Conservation (phyloP, 2,113 vertebrate species). For the Chamaetylas fuelleborni region DNA sequence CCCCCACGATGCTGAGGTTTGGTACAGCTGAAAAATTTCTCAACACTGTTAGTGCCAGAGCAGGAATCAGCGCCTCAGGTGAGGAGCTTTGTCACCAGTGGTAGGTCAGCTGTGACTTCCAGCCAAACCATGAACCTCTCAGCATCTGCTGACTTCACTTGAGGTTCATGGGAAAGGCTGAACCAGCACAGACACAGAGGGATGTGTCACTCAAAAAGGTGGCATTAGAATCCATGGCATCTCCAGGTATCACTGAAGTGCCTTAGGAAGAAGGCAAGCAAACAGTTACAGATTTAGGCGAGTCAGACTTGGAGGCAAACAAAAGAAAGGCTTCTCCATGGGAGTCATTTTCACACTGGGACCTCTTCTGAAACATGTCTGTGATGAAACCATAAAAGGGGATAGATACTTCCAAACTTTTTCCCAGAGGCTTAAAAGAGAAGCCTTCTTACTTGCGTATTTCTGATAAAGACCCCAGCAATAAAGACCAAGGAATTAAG, state of each 20-base stretch:
- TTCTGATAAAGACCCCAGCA: neutral
- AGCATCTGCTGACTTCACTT: neutral
- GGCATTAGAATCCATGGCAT: neutral
- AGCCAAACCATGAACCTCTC: neutral
- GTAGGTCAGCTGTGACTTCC: neutral
- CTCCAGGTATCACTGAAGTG: neutral
- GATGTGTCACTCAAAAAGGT: neutral
- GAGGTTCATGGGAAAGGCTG: neutral
- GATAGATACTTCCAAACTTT: neutral
- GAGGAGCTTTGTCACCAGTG: neutral
- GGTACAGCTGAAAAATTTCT: rapidly evolving
- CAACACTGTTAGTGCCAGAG: neutral
- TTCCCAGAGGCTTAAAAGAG: neutral
- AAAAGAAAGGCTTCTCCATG: neutral
- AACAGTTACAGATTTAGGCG: neutral
- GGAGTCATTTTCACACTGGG: neutral
- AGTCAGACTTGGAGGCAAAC: neutral
- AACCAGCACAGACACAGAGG: neutral
- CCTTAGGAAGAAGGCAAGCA: neutral
- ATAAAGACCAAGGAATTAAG: neutral
- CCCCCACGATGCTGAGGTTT: neutral
- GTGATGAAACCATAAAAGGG: neutral
- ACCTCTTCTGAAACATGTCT: neutral
- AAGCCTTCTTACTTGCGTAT: neutral
- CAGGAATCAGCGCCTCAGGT: neutral